Evolutionary conservation across 1,140 invertebrate genomes (phyloP).

Genomic region (Zaprionus ornatus): DNA sequence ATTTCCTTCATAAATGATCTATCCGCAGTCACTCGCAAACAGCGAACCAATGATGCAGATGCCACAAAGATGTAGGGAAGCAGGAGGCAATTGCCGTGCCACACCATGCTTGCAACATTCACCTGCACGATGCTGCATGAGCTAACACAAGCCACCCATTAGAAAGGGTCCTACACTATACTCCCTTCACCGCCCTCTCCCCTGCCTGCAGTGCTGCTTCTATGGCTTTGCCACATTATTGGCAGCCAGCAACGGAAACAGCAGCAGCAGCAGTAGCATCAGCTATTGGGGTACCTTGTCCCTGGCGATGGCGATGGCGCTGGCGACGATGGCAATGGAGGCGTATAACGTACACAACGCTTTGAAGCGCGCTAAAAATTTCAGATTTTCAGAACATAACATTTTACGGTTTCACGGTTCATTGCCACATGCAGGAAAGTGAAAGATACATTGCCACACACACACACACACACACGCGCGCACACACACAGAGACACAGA

Average conservation of each 20-base stretch:
- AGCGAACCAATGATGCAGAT: slow-evolving; percentile 12
- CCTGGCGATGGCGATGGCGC: not conserved
- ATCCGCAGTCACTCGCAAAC: not conserved
- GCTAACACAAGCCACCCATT: not conserved
- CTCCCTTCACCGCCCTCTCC: not conserved
- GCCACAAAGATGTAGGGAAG: not conserved
- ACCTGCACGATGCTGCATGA: slow-evolving; percentile 1
- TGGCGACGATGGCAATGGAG: slow-evolving; percentile 1
- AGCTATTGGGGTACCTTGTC: slow-evolving; percentile 7
- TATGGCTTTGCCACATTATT: slow-evolving; percentile 44
- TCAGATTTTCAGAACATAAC: slow-evolving; percentile 81
- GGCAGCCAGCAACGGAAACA: slow-evolving; percentile 52
- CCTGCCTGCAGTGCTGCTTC: slow-evolving; percentile 4
- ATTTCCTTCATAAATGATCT: not conserved
- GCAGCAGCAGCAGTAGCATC: slow-evolving; percentile 18
- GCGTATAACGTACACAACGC: slow-evolving; percentile 33
- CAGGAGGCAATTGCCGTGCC: not conserved
- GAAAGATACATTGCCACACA: slow-evolving; percentile 66
- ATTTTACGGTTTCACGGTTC: slow-evolving; percentile 81
- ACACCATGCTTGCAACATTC: slow-evolving; percentile 15
- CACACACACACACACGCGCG: slow-evolving; percentile 6
- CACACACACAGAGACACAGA: slow-evolving; percentile 5
- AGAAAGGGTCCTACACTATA: not conserved
- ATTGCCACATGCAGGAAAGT: slow-evolving; percentile 79
- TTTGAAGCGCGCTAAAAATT: slow-evolving; percentile 77